A percentile compares a stretch with the other conserved stretches of the same genome.
phyloP scores from a whole-genome alignment of 2,888 invertebrate genomes.

The Esperia sulphurella region DNA sequence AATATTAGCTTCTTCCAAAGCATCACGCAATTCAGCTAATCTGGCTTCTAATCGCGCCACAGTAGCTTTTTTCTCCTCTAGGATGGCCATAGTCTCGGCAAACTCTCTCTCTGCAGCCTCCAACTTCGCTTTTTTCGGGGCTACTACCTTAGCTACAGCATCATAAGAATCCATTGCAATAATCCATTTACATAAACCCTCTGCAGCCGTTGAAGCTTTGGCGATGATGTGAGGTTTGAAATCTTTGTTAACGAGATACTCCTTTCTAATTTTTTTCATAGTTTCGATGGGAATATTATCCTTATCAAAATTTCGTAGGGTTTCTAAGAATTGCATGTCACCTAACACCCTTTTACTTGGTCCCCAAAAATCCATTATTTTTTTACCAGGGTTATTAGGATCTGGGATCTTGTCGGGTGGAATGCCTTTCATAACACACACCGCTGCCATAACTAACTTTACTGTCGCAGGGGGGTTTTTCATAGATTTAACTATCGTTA shows the following conservation, averaged over 20 bases:
- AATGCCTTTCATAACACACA: slow-evolving; percentile 91
- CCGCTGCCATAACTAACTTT: slow-evolving; percentile 92
- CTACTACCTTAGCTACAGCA: slow-evolving; percentile 88
- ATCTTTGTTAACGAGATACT: slow-evolving; percentile 86
- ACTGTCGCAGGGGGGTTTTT: slow-evolving; percentile 91
- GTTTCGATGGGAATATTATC: slow-evolving; percentile 87
- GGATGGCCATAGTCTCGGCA: slow-evolving; percentile 89
- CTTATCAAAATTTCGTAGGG: slow-evolving; percentile 89
- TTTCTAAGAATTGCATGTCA: slow-evolving; percentile 88
- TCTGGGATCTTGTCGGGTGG: slow-evolving; percentile 88
- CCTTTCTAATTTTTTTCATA: slow-evolving; percentile 87
- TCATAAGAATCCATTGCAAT: slow-evolving; percentile 94
- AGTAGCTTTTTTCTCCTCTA: slow-evolving; percentile 90
- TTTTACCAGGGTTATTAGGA: slow-evolving; percentile 81
- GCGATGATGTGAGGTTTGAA: slow-evolving; percentile 89
- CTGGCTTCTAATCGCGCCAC: slow-evolving; percentile 87
- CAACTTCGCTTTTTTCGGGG: slow-evolving; percentile 91
- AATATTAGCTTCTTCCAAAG: slow-evolving; percentile 81
- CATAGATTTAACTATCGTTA: slow-evolving; percentile 92
- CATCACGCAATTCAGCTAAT: slow-evolving; percentile 84
- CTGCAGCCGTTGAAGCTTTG: slow-evolving; percentile 95
- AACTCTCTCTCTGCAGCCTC: slow-evolving; percentile 90
- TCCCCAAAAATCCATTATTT: slow-evolving; percentile 90
- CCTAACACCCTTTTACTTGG: slow-evolving; percentile 90
- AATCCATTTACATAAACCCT: slow-evolving; percentile 95